Base-by-base conservation (phyloP, 2,113 vertebrate genomes). In the Lampris incognitus region DNA sequence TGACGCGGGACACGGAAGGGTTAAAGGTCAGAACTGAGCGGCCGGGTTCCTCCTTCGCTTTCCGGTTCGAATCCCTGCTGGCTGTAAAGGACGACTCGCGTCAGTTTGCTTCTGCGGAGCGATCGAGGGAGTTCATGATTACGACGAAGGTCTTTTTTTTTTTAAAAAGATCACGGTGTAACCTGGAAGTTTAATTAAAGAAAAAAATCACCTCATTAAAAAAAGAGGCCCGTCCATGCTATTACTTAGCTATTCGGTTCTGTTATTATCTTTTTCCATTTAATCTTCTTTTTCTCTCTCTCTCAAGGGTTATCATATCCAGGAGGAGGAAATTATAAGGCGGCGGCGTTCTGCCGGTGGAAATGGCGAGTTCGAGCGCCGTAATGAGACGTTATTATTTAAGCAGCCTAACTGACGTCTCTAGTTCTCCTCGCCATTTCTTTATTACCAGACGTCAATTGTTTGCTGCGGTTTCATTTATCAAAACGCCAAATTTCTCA, bases 401-500 rank as follows among this genome's bases (percentile, higher is more conserved):
- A 54, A 74, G 70, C 48, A 5, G 69, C 73, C 63, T 87, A 83
- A 77, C 63, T 79, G 76, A 83, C 78, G 5, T 81, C 58, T 61
- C 58, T 37, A 39, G 58, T 57, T 49, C 74, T 51, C 44, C 65
- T 78, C 69, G 61, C 62, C 58, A 58, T 73, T 71, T 84, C 5
- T 46, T 62, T 49, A 82, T 82, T 36, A 65, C 73, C 65, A 62
- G 59, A 56, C 58, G 66, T 85, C 74, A 71, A 49, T 7, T 62
- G 41, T 83, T 6, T 46, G 55, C 4, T 55, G 9, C 2, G n/a
- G 38, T 60, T 7, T 9, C 37, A 4, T 67, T 75, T 6, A 74
- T 61, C 42, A 39, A 6, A 50, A 40, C 36, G 64, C 65, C 24
- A 70, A 4, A 63, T 66, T 42, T 66, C 60, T 64, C 24, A 70